Evolutionary conservation across 2,888 invertebrate genomes (phyloP).

Genomic region (Microchrysa polita): DNA sequence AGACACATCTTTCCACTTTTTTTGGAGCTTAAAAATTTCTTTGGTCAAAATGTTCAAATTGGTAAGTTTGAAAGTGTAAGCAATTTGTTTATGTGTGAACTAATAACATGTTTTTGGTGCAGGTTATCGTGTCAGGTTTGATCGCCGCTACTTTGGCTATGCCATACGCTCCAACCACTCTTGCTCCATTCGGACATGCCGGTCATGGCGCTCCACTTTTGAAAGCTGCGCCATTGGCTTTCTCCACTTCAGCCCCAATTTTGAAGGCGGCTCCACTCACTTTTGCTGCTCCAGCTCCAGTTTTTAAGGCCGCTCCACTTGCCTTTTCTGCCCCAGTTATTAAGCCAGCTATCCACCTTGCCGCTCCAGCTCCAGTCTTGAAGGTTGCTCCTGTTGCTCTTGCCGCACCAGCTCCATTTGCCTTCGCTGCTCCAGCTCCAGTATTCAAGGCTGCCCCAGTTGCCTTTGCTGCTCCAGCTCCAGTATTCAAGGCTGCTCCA

Average conservation of each 20-base stretch:
- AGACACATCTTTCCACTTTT: neutral
- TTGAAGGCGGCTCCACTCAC: constrained; percentile 9
- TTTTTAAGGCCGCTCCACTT: neutral
- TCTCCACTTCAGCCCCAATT: neutral
- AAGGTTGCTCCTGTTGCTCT: constrained; percentile 20
- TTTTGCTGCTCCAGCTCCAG: constrained; percentile 10
- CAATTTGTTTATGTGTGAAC: neutral
- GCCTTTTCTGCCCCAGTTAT: neutral
- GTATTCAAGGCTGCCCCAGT: neutral
- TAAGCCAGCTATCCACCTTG: neutral
- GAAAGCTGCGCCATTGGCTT: neutral
- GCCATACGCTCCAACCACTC: neutral
- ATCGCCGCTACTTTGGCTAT: constrained; percentile 13
- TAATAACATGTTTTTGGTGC: constrained; percentile 3
- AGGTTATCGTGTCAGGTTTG: constrained; percentile 31
- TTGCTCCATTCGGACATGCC: neutral
- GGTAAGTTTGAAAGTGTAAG: constrained; percentile 7
- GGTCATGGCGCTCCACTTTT: constrained; percentile 13
- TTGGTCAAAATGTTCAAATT: constrained; percentile 39
- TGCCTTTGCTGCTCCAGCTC: constrained; percentile 16
- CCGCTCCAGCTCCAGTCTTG: constrained; percentile 1
- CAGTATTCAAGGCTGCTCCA: constrained; percentile 17
- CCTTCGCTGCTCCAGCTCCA: neutral
- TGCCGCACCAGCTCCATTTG: constrained; percentile 15
- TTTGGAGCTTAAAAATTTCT: neutral